Evolutionary conservation across 2,113 vertebrate species (phyloP).

Genomic region (Camelus bactrianus): DNA sequence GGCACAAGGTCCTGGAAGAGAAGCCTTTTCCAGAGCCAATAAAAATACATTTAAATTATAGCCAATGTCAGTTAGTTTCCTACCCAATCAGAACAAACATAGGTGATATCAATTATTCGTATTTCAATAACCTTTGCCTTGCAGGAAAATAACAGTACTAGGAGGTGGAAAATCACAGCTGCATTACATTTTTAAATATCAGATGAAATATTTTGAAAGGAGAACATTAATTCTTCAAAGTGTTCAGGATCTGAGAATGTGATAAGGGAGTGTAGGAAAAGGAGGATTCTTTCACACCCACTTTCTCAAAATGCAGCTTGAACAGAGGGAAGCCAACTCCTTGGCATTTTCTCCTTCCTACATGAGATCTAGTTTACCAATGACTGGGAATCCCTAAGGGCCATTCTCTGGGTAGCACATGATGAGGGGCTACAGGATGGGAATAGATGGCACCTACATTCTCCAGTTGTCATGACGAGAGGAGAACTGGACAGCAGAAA

Average conservation of each 20-base stretch:
- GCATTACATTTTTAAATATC: neutral
- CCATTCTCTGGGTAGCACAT: neutral
- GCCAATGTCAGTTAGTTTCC: neutral
- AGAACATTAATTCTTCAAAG: neutral
- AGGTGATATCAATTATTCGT: neutral
- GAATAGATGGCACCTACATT: neutral
- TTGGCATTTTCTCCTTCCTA: neutral
- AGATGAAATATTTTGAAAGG: neutral
- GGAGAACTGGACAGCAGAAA: neutral
- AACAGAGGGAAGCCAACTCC: neutral
- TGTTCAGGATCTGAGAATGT: neutral
- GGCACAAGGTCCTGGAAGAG: neutral
- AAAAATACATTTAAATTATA: slow-evolving; percentile 51
- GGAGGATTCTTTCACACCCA: neutral
- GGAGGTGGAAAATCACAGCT: neutral
- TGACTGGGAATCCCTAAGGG: neutral
- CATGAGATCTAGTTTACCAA: neutral
- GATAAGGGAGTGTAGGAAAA: neutral
- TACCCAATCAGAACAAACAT: neutral
- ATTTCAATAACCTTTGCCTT: neutral
- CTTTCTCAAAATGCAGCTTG: neutral
- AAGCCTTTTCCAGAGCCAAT: neutral
- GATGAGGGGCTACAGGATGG: neutral
- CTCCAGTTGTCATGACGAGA: neutral
- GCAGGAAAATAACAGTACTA: neutral